Evolutionary conservation across 2,113 vertebrate genomes (phyloP), one percentile per base, ranked within the genome.

Genomic region (Chaetodon auriga): DNA sequence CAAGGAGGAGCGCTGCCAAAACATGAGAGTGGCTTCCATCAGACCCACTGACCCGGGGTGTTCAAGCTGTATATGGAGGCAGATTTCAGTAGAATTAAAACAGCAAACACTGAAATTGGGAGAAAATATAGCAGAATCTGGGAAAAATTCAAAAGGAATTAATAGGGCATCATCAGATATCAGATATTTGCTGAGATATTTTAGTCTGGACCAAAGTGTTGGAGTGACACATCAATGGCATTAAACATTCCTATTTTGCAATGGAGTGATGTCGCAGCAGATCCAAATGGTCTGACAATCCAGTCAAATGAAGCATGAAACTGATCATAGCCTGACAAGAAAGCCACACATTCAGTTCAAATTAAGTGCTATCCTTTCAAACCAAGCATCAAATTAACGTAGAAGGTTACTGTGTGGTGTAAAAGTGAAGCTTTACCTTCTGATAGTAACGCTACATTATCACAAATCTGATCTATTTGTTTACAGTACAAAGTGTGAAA

Each of bases 291-390:
- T 51, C 15, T 68, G 81, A 80, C 81, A 63, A 49, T 76, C 45
- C n/a, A 13, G 18, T 53, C 77, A 76, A 80, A 76, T 23, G 58
- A 71, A 76, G 72, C 66, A 35, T 85, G 66, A 85, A 71, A 81
- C 66, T 71, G 65, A 85, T 85, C 49, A 43, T 2, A 21, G 58
- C n/a, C 71, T 69, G 77, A 80, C 66, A 76, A 76, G 53, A 80
- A 64, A 66, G 61, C 60, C 65, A 53, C 66, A 53, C 43, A 30
- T 30, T 64, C 58, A 43, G 35, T 58, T 65, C 58, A 65, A 64
- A 65, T 68, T 14, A 78, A 72, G 54, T 51, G 30, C 11, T 14
- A 14, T 76, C 65, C 49, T 62, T 78, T 79, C 70, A 82, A 75
- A 79, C 51, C 57, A 36, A 63, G 61, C 61, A 58, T 80, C 77